Percentiles rank a stretch among this genome's conserved stretches.
Evolutionary conservation across 2,888 invertebrate species (phyloP).

Genomic region (Fissipunctia ypsillon): DNA sequence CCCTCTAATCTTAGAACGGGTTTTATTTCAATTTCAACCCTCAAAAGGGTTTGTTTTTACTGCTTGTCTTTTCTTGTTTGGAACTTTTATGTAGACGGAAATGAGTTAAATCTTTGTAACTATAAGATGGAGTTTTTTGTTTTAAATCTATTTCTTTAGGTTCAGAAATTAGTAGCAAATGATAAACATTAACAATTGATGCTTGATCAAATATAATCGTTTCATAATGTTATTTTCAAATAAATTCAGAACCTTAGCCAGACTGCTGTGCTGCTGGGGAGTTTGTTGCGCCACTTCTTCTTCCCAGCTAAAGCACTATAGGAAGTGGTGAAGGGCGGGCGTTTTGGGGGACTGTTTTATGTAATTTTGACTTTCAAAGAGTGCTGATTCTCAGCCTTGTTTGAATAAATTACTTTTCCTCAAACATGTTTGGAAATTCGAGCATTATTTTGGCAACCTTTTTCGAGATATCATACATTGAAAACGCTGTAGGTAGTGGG

Average conservation of each 20-base stretch:
- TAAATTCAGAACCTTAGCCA: not conserved
- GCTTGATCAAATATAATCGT: not conserved
- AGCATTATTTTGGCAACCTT: too few relatives aligned
- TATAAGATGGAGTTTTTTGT: too few relatives aligned
- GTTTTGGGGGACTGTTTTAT: not conserved
- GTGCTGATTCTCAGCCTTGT: not conserved
- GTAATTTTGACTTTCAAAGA: too few relatives aligned
- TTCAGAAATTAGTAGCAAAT: not conserved
- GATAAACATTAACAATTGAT: not conserved
- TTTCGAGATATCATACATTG: too few relatives aligned
- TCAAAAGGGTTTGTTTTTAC: conserved; percentile 35
- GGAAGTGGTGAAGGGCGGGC: not conserved
- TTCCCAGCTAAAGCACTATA: not conserved
- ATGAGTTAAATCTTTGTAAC: conserved; percentile 31
- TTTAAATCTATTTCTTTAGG: conserved; percentile 14
- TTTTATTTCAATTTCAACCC: conserved; percentile 45
- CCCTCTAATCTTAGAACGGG: conserved; percentile 50
- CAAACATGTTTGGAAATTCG: too few relatives aligned
- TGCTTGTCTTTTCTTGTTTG: conserved; percentile 7
- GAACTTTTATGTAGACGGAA: conserved; percentile 12
- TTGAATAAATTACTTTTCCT: not conserved
- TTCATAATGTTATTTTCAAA: not conserved
- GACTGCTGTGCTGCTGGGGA: not conserved
- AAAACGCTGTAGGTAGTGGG: too few relatives aligned
- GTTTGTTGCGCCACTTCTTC: not conserved